Evolutionary conservation across 2,797 vertebrate genomes (phyloP), one percentile per base, ranked within the genome.

Genomic region (Acanthurus lineatus): DNA sequence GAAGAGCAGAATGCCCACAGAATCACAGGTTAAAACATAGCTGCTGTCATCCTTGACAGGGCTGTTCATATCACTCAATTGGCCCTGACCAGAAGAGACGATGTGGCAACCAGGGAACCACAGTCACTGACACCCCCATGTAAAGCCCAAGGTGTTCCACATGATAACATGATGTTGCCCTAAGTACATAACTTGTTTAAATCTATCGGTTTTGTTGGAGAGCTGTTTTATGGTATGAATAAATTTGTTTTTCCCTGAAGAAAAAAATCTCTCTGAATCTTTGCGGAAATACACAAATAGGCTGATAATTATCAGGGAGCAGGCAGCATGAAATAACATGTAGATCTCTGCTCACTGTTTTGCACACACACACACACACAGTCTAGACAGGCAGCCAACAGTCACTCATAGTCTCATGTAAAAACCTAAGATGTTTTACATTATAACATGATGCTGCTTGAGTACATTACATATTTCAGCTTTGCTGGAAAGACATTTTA

Each of bases 171-270:
- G 61, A 74, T 70, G 40, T 65, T 61, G 60, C 40, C 57, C 58
- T 77, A 10, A 62, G 77, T 56, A 53, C 22, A 68, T 68, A 69
- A 74, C 5, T 79, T 78, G 47, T 79, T 80, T 75, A 1, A 15
- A 15, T 16, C 5, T 14, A 48, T 17, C 71, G 25, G 66, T 80
- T 88, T 77, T 61, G 76, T 77, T 86, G 69, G 63, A 81, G 62
- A 68, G 35, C 71, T 16, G 19, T 81, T 83, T 79, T 58, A 58
- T 66, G 15, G 63, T 83, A 66, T 77, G 70, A 90, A 92, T 92
- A 92, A 89, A 87, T 63, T 0, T 12, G 19, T 75, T 73, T 81
- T 65, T 40, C 25, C 60, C 56, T 9, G 32, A 28, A 9, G 61
- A 57, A 77, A 80, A 80, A 42, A 54, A 74, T 16, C 22, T 53